Conservation (phyloP, 2,113 vertebrate genomes). For the Poeciliopsis occidentalis region DNA sequence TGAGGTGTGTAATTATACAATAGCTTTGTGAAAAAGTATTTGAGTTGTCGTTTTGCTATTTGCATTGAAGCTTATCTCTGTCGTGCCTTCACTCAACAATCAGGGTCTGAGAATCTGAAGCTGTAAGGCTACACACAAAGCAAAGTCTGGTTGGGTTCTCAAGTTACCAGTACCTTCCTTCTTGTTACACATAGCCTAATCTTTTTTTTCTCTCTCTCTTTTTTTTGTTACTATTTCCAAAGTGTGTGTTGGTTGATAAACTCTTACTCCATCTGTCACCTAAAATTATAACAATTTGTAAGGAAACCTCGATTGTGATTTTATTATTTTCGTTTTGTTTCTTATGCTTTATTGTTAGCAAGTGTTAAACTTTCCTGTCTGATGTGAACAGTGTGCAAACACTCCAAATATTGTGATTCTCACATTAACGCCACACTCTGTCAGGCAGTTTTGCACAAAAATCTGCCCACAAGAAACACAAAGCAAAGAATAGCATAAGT, state of each 20-base stretch:
- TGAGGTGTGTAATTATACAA: conserved; percentile 24
- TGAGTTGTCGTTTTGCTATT: conserved; percentile 40
- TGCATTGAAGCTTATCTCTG: conserved; percentile 15
- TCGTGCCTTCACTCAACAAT: conserved; percentile 43
- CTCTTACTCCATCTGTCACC: conserved; percentile 32
- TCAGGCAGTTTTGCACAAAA: conserved; percentile 63
- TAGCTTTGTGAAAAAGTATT: conserved; percentile 14
- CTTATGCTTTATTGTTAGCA: conserved; percentile 28
- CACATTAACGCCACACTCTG: conserved; percentile 59
- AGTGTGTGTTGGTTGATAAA: conserved; percentile 50
- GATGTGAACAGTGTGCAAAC: conserved; percentile 56
- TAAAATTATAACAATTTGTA: conserved; percentile 12
- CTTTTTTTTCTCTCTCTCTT: neutral
- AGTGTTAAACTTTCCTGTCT: conserved; percentile 27
- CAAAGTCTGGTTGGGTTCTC: conserved; percentile 69
- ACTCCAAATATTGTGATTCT: conserved; percentile 49
- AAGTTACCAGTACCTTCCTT: conserved; percentile 58
- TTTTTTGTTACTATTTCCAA: conserved; percentile 21
- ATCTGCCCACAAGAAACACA: conserved; percentile 50
- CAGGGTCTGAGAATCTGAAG: conserved; percentile 44
- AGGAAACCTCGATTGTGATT: neutral
- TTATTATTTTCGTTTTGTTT: neutral
- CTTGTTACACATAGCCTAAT: conserved; percentile 56
- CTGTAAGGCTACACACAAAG: conserved; percentile 64
- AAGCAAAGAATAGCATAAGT: conserved; percentile 50